Evolutionary conservation across 2,113 vertebrate species (phyloP), one percentile per base, ranked within the genome.

Genomic region (Clarias gariepinus): DNA sequence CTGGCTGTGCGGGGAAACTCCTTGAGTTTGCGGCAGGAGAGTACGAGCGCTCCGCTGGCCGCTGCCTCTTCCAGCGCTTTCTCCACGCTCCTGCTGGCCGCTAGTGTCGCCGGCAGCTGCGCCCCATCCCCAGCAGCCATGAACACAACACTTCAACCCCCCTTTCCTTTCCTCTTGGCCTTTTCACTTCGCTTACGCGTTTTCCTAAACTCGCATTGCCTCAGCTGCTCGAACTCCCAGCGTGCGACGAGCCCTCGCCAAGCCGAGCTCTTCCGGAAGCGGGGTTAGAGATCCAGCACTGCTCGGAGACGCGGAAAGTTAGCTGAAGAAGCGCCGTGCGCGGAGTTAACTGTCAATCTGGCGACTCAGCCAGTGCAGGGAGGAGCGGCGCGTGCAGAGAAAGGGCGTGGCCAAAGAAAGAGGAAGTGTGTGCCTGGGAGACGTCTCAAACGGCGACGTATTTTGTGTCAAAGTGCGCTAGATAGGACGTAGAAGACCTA

Each of bases 11-110:
- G 94, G 66, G 97, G 97, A 87, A 98, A 98, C 91, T 97, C 93
- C 91, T 96, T 96, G 61, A 98, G 93, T 88, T 96, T 96, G 30
- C 97, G 95, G 90, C 96, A 96, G 78, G 96, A 95, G 73, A 98
- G 87, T 92, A 96, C 96, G 71, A 98, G 95, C 33, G 95, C 96
- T 52, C 97, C 97, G 87, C 96, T 97, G 10, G 95, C 93, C 15
- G 95, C 96, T 36, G 97, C 97, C 94, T 98, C 97, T 90, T 98
- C 97, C 28, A 98, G 92, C 88, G 97, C 96, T 85, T 97, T 96
- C 91, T 98, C 97, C 88, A 97, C 96, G 90, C 95, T 96, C 85
- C 96, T 94, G 92, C 95, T 96, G 85, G 95, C 96, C 86, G 96
- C 95, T 89, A 96, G 93, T 47, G 94, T 95, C 91, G 94, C 94